Evolutionary conservation across 2,888 invertebrate genomes (phyloP), one percentile per base, ranked within the genome.

Genomic region (Mesodorylaimus sp.): DNA sequence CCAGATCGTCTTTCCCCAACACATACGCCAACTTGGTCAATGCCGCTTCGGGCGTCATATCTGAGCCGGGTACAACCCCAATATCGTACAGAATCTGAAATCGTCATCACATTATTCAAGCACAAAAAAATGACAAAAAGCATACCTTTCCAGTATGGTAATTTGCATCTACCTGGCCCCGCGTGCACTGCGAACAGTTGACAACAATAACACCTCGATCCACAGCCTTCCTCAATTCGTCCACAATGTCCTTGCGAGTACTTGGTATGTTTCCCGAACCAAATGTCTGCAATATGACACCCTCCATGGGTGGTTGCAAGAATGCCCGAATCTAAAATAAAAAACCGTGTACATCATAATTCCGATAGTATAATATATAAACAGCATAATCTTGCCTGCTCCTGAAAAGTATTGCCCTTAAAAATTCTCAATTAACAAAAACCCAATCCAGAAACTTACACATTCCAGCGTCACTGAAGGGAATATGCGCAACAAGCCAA

Each of bases 21-120:
- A 93, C 83, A 61, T 88, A 93, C 0, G 81, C 77, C 1, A 95
- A 72, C 67, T 95, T 95, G 1, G 85, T 79, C 7, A 91, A 74
- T 0, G 91, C 89, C 0, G 93, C 87, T 68, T 93, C 93, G 0
- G 85, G 81, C 0, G 93, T 93, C 83, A 87, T 83, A 62, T 88
- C 87, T 50, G 74, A 77, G 0, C 87, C 86, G 0, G 80, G 75
- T 26, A 83, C 75, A 1, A 86, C 79, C 1, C 86, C 86, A 50
- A 74, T 75, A 49, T 78, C 75, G 29, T 73, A 68, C 52, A 83
- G 66, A 23, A 72, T 70, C 76, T 76, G 38, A 32, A 50, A 48
- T 26, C 10, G 29, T 38, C 19, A 45, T 10, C 10, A 42, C 10
- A 21, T 42, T 19, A 42, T n/a, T 24, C 10, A 47, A 41, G 26